These are phyloP conservation scores for Proterorhinus semilunaris DNA, from an alignment of 2,113 vertebrate genomes.

Conservation along the genomic window DNA sequence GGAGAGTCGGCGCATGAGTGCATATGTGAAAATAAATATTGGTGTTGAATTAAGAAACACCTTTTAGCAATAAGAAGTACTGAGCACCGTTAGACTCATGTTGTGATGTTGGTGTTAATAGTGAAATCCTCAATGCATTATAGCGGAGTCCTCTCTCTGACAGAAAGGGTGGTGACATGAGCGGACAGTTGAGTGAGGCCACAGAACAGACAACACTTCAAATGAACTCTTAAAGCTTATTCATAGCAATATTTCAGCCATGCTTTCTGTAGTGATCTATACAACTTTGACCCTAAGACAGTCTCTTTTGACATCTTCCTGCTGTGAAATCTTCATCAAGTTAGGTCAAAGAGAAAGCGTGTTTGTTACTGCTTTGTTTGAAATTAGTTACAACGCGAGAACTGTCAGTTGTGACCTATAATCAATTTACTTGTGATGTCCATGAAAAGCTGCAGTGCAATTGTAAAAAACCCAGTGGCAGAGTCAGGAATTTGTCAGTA, in stretches of 20 bases:
- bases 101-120: neutral
- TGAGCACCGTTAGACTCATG: neutral
- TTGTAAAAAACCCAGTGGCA: too few species aligned
- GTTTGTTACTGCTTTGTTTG: too few species aligned
- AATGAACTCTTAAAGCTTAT: neutral
- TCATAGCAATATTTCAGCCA: slow-evolving; percentile 20
- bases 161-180: neutral
- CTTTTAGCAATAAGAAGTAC: neutral
- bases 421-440: too few species aligned
- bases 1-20: neutral
- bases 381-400: too few species aligned
- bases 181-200: neutral
- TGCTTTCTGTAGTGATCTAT: slow-evolving; percentile 1
- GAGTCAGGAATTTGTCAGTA: too few species aligned
- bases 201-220: neutral
- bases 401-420: too few species aligned
- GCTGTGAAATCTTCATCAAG: slow-evolving; percentile 4
- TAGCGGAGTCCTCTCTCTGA: neutral
- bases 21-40: slow-evolving; percentile 30
- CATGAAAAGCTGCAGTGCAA: too few species aligned
- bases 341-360: neutral
- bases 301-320: neutral
- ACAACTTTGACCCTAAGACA: slow-evolving; percentile 12
- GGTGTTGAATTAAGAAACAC: slow-evolving; percentile 30
- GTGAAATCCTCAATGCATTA: neutral